Conservation (phyloP, 2,888 invertebrate species). For the Lucinisca nassula region DNA sequence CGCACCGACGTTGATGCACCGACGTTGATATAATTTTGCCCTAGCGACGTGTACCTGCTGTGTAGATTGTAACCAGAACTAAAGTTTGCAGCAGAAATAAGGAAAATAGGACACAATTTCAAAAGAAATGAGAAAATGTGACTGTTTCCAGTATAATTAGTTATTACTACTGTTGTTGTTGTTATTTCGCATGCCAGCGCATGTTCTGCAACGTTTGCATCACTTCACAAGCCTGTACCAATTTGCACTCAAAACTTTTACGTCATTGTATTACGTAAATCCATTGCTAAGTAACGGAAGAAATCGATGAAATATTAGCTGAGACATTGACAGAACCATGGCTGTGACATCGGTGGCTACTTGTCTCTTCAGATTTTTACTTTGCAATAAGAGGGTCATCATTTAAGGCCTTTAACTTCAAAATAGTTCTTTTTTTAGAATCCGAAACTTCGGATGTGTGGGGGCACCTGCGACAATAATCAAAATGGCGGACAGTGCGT, state of each 20-base stretch:
- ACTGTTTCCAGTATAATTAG: no score
- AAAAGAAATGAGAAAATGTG: no score
- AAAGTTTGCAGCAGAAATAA: no score
- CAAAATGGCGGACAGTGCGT: constrained; percentile 67
- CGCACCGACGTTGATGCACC: no score
- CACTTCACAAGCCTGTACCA: constrained; percentile 1
- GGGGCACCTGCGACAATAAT: constrained; percentile 55
- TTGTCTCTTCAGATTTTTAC: background rate
- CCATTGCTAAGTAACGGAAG: constrained; percentile 60
- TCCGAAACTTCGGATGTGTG: constrained; percentile 13
- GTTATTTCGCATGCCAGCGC: no score
- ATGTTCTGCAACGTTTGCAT: no score
- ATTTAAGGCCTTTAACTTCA: background rate
- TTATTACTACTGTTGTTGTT: no score
- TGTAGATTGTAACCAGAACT: no score
- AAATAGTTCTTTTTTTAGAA: background rate
- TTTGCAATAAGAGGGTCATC: background rate
- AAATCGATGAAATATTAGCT: constrained; percentile 45
- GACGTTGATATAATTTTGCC: no score
- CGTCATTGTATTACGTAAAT: constrained; percentile 64
- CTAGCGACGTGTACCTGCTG: no score
- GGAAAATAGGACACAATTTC: no score
- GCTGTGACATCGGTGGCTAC: background rate
- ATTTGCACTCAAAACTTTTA: background rate
- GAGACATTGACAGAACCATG: background rate